phyloP scores from a whole-genome alignment of 2,113 vertebrate species.

The Athene cunicularia region DNA sequence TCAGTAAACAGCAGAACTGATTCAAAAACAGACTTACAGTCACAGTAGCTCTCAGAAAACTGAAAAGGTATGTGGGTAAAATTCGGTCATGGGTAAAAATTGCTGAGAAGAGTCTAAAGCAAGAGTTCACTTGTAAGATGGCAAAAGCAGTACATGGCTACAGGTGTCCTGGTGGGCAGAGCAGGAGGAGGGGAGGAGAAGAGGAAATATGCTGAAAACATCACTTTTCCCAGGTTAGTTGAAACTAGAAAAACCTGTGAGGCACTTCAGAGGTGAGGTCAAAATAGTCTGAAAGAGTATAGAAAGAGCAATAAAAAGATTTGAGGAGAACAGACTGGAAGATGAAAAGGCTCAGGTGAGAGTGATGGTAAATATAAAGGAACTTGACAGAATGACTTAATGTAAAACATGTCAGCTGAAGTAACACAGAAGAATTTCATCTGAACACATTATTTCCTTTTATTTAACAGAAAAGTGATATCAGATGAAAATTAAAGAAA shows the following conservation, averaged over 20 bases:
- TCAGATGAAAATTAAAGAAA: neutral
- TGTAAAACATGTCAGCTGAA: neutral
- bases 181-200: neutral
- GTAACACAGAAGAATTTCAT: neutral
- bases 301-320: neutral
- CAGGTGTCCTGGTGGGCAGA: neutral
- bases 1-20: neutral
- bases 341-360: neutral
- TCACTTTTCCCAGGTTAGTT: slow-evolving; percentile 3
- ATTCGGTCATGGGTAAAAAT: neutral
- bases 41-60: neutral
- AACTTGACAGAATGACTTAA: neutral
- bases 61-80: fast-evolving
- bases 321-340: neutral
- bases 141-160: neutral
- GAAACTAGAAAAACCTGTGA: neutral
- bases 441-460: neutral
- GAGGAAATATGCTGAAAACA: slow-evolving; percentile 3
- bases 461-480: neutral
- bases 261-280: neutral
- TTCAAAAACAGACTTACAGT: neutral
- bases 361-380: neutral
- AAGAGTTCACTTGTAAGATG: neutral
- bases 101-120: neutral
- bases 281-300: neutral